A percentile compares a stretch with the other conserved stretches of the same genome.
phyloP scores from a whole-genome alignment of 35 echinoderm and acorn worm species.

The Patiria miniata region DNA sequence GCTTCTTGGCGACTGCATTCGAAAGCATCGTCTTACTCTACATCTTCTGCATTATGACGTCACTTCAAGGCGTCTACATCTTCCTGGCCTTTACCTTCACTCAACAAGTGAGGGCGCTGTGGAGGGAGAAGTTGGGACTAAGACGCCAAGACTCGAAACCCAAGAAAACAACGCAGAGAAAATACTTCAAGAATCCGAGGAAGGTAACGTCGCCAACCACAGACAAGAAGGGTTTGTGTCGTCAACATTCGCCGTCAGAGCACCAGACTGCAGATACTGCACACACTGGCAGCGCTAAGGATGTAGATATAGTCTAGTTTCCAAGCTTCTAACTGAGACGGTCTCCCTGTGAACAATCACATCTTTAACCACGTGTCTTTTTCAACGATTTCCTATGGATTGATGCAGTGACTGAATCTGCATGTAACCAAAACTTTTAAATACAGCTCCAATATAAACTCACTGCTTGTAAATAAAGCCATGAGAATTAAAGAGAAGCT shows the following conservation, averaged over 20 bases:
- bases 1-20: constrained; percentile 40
- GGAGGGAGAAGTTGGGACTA: constrained; percentile 46
- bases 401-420: too few species aligned
- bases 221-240: neutral
- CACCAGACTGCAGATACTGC: neutral
- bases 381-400: too few species aligned
- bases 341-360: too few species aligned
- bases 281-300: neutral
- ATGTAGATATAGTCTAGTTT: too few species aligned
- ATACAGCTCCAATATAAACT: too few species aligned
- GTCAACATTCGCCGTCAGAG: neutral
- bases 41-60: constrained; percentile 59
- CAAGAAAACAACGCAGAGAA: neutral
- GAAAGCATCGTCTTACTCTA: constrained; percentile 43
- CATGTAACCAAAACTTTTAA: too few species aligned
- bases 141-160: neutral
- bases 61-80: constrained; percentile 57
- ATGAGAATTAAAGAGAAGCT: too few species aligned
- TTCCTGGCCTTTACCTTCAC: constrained; percentile 64
- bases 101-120: constrained; percentile 43
- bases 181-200: neutral
- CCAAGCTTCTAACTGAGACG: too few species aligned
- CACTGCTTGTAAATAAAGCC: too few species aligned
- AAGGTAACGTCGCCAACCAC: neutral
- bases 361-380: too few species aligned